phyloP scores from a whole-genome alignment of 1,140 invertebrate species.

The Riptortus pedestris region DNA sequence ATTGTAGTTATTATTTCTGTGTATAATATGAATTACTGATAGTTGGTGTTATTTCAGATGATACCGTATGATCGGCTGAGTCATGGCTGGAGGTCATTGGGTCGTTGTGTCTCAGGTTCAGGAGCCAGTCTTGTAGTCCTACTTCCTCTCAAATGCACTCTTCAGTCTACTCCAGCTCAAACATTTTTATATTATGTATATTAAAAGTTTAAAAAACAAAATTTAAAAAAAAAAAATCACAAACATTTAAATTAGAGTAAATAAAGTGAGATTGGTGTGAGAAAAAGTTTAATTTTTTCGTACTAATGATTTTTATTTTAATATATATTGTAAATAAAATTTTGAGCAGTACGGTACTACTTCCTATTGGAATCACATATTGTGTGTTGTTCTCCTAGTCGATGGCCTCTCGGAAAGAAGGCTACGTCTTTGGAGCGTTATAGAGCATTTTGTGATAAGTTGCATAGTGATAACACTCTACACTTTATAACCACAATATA shows the following conservation, averaged over 20 bases:
- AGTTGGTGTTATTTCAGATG: constrained; percentile 20
- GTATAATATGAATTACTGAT: background rate
- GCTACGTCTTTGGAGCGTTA: background rate
- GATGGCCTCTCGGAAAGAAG: background rate
- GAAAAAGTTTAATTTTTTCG: background rate
- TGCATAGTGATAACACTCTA: constrained; percentile 2
- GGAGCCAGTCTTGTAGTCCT: background rate
- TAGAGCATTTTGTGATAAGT: background rate
- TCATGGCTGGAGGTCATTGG: background rate
- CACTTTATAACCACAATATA: background rate
- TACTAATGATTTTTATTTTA: background rate
- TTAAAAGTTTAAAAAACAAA: background rate
- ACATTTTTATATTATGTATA: background rate
- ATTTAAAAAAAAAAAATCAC: background rate
- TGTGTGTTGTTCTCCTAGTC: background rate
- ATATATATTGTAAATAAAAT: constrained; percentile 14
- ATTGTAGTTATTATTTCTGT: background rate
- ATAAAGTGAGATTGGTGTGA: constrained; percentile 5
- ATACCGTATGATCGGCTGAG: constrained; percentile 26
- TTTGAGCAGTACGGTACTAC: constrained; percentile 11
- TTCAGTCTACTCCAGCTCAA: constrained; percentile 18
- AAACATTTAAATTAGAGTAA: background rate
- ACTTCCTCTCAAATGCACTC: background rate
- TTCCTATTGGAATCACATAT: constrained; percentile 12
- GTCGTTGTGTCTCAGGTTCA: background rate